A percentile compares a stretch with the other conserved stretches of the same genome.
These are phyloP conservation scores for Oncorhynchus kisutch DNA, from an alignment of 2,113 vertebrate species.

Conservation along the genomic window DNA sequence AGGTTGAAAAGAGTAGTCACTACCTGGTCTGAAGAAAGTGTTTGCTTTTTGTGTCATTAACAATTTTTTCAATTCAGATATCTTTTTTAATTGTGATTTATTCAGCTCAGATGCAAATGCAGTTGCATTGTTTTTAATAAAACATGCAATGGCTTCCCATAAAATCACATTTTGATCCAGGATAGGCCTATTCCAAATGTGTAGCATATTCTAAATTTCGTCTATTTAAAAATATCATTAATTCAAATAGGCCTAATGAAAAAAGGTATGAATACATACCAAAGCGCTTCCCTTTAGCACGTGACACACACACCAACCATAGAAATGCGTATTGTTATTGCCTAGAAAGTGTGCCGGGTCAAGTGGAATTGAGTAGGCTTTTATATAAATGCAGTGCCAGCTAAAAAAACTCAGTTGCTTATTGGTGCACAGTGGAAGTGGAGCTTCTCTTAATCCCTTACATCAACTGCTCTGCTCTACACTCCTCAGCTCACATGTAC, in stretches of 20 bases:
- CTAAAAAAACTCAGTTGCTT: slow-evolving; percentile 51
- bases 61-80: too few relatives aligned
- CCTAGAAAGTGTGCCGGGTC: slow-evolving; percentile 17
- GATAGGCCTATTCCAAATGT: too few relatives aligned
- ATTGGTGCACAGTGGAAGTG: slow-evolving; percentile 46
- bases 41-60: too few relatives aligned
- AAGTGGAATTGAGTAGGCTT: slow-evolving; percentile 35
- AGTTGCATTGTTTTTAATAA: too few relatives aligned
- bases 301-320: slow-evolving; percentile 54
- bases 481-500: slow-evolving; percentile 42
- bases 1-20: too few relatives aligned
- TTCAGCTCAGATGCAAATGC: too few relatives aligned
- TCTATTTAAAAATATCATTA: too few relatives aligned
- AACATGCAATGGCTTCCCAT: too few relatives aligned
- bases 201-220: too few relatives aligned
- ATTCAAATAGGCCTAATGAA: not conserved
- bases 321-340: slow-evolving; percentile 43
- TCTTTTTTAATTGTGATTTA: too few relatives aligned
- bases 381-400: slow-evolving; percentile 49
- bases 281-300: not conserved
- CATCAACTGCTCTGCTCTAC: slow-evolving; percentile 26
- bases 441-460: slow-evolving; percentile 53
- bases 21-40: too few relatives aligned
- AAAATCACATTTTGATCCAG: too few relatives aligned
- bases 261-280: not conserved